Evolutionary conservation across 2,113 vertebrate genomes (phyloP).

Genomic region (Aythya baeri): DNA sequence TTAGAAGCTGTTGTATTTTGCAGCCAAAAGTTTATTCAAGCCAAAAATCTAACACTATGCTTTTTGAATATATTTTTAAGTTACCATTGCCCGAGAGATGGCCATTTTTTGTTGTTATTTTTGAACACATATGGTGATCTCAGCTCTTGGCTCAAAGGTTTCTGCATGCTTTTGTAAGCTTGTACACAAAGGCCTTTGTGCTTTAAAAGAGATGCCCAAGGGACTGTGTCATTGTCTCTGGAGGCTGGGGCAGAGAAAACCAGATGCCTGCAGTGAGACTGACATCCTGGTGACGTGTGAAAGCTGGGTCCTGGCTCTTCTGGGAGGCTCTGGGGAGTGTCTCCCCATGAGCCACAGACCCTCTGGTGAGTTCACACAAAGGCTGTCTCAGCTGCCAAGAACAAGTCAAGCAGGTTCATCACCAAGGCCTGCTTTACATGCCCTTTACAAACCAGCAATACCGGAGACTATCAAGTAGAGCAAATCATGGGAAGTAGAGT

Average conservation of each 20-base stretch:
- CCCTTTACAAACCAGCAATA: neutral
- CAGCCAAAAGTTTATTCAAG: neutral
- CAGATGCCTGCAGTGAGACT: neutral
- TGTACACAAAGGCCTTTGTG: neutral
- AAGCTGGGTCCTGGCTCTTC: neutral
- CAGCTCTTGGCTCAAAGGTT: constrained; percentile 21
- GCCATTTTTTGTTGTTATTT: neutral
- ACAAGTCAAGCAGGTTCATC: neutral
- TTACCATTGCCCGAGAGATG: neutral
- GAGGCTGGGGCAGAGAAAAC: neutral
- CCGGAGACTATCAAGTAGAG: neutral
- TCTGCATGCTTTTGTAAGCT: neutral
- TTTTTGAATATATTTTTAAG: neutral
- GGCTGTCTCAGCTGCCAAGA: neutral
- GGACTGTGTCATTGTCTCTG: neutral
- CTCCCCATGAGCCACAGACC: fast-evolving
- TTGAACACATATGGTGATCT: constrained; percentile 10
- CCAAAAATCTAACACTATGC: neutral
- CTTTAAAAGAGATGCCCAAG: neutral
- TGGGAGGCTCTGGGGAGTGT: neutral
- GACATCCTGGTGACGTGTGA: neutral
- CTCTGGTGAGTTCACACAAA: neutral
- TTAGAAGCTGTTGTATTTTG: neutral
- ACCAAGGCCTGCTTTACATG: neutral
- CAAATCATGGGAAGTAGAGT: neutral